Evolutionary conservation across 2,113 vertebrate species (phyloP).

Genomic region (Diphyllodes magnificus): DNA sequence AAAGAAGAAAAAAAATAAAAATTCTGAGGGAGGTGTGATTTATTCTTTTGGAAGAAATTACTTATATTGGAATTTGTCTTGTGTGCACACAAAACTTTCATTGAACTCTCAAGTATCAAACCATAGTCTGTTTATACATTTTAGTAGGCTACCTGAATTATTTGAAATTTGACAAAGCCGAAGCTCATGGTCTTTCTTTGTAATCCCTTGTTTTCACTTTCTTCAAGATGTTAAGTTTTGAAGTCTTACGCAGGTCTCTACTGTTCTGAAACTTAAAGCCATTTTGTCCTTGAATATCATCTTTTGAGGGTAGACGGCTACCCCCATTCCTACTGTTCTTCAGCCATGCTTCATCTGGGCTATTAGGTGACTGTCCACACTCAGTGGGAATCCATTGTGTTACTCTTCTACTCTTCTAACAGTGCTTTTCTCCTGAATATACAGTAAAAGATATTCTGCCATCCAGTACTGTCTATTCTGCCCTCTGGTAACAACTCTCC

Average conservation of each 20-base stretch:
- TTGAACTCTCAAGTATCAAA: neutral
- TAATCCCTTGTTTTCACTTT: neutral
- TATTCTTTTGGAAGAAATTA: neutral
- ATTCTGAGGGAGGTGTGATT: neutral
- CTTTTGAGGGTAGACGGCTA: neutral
- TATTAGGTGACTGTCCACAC: neutral
- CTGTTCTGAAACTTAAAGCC: neutral
- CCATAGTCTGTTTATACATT: neutral
- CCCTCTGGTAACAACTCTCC: neutral
- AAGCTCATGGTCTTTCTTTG: neutral
- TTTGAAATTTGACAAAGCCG: neutral
- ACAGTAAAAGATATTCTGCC: neutral
- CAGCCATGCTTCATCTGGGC: neutral
- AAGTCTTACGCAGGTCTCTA: neutral
- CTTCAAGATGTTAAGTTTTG: neutral
- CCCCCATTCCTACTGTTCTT: neutral
- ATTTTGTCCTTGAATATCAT: neutral
- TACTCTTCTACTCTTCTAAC: neutral
- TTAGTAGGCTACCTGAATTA: neutral
- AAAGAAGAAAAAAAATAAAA: accelerated
- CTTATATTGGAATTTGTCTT: neutral
- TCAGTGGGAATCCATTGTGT: neutral
- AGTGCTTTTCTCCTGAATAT: neutral
- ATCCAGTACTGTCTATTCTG: neutral
- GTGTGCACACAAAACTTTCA: neutral